Evolutionary conservation across 2,113 vertebrate genomes (phyloP), one percentile per base, ranked within the genome.

Genomic region (Polypterus bichir): DNA sequence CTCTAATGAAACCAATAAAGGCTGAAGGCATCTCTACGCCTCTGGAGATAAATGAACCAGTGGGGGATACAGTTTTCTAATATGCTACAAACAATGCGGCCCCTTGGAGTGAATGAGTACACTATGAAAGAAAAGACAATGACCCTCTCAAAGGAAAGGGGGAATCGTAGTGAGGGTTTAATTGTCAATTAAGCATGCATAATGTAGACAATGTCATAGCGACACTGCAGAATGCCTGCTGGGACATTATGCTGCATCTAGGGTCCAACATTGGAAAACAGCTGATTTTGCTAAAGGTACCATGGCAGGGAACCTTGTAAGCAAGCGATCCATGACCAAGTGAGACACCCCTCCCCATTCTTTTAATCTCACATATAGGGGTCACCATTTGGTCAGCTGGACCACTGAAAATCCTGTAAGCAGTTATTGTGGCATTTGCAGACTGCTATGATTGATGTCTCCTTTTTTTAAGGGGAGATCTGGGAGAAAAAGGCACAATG

Each of bases 151-250:
- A 93, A 91, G 79, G 83, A 72, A 74, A 62, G 51, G 77, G 79
- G 83, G 82, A 83, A 79, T 80, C 82, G 81, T 72, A 94, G 89
- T 81, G 80, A 81, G 76, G 70, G 75, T 83, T 92, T 95, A 95
- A 97, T 92, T 94, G 92, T 93, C 91, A 87, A 91, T 98, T 96
- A 97, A 93, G 89, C 89, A 90, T 91, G 92, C 89, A 92, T 88
- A 87, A 91, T 90, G 85, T 73, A 81, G 86, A 85, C 87, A 76
- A 80, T 81, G 85, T 85, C 93, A 88, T 90, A 85, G 91, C 92
- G 93, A 94, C 92, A 79, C 79, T 71, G 78, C 65, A 78, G 89
- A 79, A 72, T 47, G 71, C 94, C 90, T 71, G 86, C 89, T 88
- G 94, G 72, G 87, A 84, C 77, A 83, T 83, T 88, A 92, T 96